phyloP scores from a whole-genome alignment of 35 echinoderm and acorn worm genomes.

The Lytechinus variegatus region DNA sequence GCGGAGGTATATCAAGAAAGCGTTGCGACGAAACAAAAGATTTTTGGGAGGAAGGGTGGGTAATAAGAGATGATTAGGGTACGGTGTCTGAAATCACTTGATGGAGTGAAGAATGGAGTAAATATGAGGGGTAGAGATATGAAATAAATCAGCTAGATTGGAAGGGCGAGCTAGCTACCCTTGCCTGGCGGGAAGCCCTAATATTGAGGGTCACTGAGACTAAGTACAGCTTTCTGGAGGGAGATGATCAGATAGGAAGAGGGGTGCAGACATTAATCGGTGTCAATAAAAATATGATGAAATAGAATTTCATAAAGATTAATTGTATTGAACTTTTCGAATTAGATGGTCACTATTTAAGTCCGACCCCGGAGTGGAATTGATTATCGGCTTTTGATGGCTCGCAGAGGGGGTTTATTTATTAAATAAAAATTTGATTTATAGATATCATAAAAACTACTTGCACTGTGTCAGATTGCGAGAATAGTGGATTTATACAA shows the following conservation, averaged over 20 bases:
- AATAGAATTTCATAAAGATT: not conserved
- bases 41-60: not conserved
- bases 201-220: not conserved
- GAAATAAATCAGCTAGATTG: not conserved
- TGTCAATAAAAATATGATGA: not conserved
- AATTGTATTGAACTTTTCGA: not conserved
- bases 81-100: not conserved
- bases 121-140: slow-evolving; percentile 47
- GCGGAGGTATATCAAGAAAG: not conserved
- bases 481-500: too few relatives aligned
- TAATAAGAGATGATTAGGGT: slow-evolving; percentile 33
- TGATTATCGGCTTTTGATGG: not conserved
- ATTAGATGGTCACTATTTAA: not conserved
- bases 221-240: not conserved
- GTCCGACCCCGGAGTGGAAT: not conserved
- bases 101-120: slow-evolving; percentile 18
- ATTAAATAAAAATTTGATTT: too few relatives aligned
- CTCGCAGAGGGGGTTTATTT: not conserved
- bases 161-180: not conserved
- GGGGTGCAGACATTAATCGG: not conserved
- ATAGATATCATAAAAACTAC: too few relatives aligned
- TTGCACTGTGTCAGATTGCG: too few relatives aligned
- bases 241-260: not conserved
- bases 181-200: not conserved
- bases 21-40: not conserved